Evolutionary conservation across 2,113 vertebrate genomes (phyloP).

Genomic region (Catharus bicknelli): DNA sequence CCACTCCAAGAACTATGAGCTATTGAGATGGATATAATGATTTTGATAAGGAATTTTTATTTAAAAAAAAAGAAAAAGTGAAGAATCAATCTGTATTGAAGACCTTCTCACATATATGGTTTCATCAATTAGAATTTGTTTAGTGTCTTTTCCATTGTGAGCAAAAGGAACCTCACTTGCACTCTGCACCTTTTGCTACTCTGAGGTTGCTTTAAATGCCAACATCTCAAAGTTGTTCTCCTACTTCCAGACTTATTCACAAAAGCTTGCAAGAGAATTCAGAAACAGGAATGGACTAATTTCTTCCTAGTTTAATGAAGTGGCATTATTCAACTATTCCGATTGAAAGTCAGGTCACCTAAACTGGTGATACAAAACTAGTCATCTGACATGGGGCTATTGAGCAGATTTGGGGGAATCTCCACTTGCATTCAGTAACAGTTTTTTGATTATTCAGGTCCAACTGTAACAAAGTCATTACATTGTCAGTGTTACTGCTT

Average conservation of each 20-base stretch:
- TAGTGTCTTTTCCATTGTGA: background rate
- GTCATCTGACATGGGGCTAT: background rate
- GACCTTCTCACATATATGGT: background rate
- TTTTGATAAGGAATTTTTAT: background rate
- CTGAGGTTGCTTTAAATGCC: background rate
- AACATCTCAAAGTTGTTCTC: background rate
- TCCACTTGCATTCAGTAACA: background rate
- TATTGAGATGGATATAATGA: background rate
- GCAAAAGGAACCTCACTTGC: background rate
- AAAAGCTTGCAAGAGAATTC: background rate
- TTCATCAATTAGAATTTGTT: background rate
- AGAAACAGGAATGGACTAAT: background rate
- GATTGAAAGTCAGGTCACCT: background rate
- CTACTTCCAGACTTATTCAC: background rate
- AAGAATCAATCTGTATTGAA: background rate
- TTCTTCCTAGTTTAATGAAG: background rate
- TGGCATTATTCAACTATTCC: background rate
- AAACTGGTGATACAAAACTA: background rate
- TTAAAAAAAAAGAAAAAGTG: background rate
- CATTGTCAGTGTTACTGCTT: background rate
- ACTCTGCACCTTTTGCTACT: rapidly evolving
- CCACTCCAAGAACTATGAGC: background rate
- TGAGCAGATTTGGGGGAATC: background rate
- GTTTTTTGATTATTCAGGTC: background rate
- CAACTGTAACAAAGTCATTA: background rate